Conservation (phyloP, 2,888 invertebrate genomes). For the Timema podura region DNA sequence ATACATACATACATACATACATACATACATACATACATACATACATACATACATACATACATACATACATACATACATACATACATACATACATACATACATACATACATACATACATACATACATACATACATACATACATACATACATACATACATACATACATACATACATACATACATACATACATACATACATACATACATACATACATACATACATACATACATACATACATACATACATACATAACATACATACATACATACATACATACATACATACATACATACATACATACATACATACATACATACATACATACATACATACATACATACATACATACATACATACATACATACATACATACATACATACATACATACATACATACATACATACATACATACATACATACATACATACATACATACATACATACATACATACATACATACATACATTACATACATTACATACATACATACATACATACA, state of each 20-base stretch:
- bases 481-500: too few relatives aligned
- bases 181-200: slow-evolving; percentile 12
- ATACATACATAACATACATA: background rate
- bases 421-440: background rate
- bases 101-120: background rate
- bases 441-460: slow-evolving; percentile 6
- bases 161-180: slow-evolving; percentile 5
- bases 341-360: slow-evolving; percentile 12
- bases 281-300: slow-evolving; percentile 15
- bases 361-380: background rate
- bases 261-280: slow-evolving; percentile 1
- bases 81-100: background rate
- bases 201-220: slow-evolving; percentile 3
- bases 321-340: slow-evolving; percentile 13
- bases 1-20: too few relatives aligned
- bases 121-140: background rate
- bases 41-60: too few relatives aligned
- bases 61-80: too few relatives aligned
- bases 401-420: background rate
- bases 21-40: too few relatives aligned
- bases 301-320: slow-evolving; percentile 14
- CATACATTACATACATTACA: too few relatives aligned
- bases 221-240: slow-evolving; percentile 4
- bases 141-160: slow-evolving; percentile 2
- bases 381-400: background rate